Evolutionary conservation across 2,888 invertebrate species (phyloP), one percentile per base, ranked within the genome.

Genomic region (Metalampra italica): DNA sequence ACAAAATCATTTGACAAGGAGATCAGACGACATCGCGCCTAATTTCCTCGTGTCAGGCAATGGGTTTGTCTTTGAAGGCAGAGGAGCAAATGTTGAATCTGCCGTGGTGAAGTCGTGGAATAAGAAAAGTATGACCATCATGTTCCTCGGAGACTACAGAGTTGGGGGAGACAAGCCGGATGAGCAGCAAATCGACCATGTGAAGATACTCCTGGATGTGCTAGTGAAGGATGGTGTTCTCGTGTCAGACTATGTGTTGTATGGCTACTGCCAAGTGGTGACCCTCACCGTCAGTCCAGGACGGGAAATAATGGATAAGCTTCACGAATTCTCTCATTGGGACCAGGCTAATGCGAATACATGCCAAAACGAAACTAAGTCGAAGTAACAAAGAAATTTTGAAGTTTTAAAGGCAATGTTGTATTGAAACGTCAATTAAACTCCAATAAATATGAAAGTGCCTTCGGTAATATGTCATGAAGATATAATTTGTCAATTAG

Each of bases 111-210:
- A 50, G 1, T 55, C 58, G 0, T 80, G 72, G 74, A 86, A 87
- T 49, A 36, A 41, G 0, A 74, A 56, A 41, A 71, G 72, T 45
- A 74, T 87, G 42, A 71, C 64, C 7, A 64, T 87, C 9, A 81
- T 83, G 82, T 86, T 87, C 51, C 52, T 88, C 1, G 88, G 88
- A 8, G 70, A 86, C 57, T 88, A 80, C 54, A 59, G 57, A 7
- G 5, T 5, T 22, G 22, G 22, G 5, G 49, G 42, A 0, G 61
- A 73, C 37, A 9, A 52, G 1, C 67, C 78, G 0, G 55, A 60
- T 12, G 53, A 64, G 5, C 54, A 15, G 0, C 87, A 87, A 50
- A 71, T 84, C 13, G 64, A 76, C 8, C 64, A 85, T 38, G 53
- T 85, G 0, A 72, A 66, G 4, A 50, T 68, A 0, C 57, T 87